Base-by-base conservation (phyloP, 1,140 invertebrate species). In the Papilio glaucus region DNA sequence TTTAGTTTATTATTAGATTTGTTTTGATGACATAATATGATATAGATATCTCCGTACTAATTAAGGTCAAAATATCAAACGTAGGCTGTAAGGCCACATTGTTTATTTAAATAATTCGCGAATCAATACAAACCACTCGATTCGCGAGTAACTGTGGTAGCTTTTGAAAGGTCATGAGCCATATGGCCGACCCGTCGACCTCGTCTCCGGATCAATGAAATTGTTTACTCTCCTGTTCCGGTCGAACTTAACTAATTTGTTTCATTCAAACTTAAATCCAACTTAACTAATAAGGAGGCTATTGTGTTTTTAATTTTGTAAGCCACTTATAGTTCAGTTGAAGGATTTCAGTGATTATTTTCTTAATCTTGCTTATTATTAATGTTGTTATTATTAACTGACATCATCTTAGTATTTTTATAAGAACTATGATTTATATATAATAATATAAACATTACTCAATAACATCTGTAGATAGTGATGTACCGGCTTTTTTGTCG, bases 141-240 rank as follows among this genome's bases (percentile, higher is more conserved):
- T 33, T 33, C 29, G 29, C 29, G 21, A 12, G 21, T 57, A 57
- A 57, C 21, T 24, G 49, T 12, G 49, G 49, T 57, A 57, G 49
- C 21, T 12, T 4, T 26, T 0, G 10, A 57, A 57, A 57, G 49
- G 49, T 57, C 49, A 57, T 10, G 21, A 12, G 12, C 49, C 49
- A 57, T 57, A 57, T 57, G 49, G 49, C 21, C 49, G 49, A 57
- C 49, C 21, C 7, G 49, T 57, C 15, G 49, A 57, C 49, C 49
- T 57, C 18, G 49, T 26, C 12, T 57, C 21, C 21, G 24, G 8
- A 57, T 26, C 21, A 57, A 24, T 57, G 18, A 57, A 57, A 12
- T 33, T 33, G 29, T 57, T 57, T 57, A 10, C 15, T 24, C 49
- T 57, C 21, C 49, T 53, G 49, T 57, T 57, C 49, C 49, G 49